These are phyloP conservation scores for Corella eumyota DNA, from an alignment of 23 tunicate genomes.

Conservation along the genomic window DNA sequence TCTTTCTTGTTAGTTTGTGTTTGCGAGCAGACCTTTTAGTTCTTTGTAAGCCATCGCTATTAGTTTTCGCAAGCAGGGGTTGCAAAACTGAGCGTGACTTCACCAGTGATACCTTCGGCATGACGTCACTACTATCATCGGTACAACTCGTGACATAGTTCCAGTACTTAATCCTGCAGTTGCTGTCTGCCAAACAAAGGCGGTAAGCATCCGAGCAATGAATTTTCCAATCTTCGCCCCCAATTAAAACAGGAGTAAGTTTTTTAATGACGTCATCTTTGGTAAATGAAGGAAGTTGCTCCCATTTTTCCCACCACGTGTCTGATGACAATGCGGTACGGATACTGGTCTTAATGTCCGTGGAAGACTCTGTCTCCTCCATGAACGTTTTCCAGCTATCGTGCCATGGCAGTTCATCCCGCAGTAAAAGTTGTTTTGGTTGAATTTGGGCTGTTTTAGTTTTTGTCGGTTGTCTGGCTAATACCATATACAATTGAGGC, in stretches of 20 bases:
- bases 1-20: neutral
- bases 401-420: no score
- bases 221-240: conserved; percentile 12
- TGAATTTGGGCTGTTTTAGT: no score
- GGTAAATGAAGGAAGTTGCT: conserved; percentile 17
- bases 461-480: no score
- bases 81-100: no score
- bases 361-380: neutral
- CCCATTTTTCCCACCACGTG: conserved; percentile 43
- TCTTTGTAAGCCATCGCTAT: no score
- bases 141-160: conserved; percentile 42
- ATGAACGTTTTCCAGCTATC: conserved; percentile 8
- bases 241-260: conserved; percentile 22
- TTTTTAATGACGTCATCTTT: conserved; percentile 21
- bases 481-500: no score
- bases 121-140: neutral
- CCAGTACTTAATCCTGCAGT: conserved; percentile 46
- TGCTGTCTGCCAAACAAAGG: conserved; percentile 55
- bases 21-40: neutral
- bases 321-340: conserved; percentile 12
- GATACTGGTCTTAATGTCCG: conserved; percentile 10
- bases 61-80: no score
- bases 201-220: conserved; percentile 54
- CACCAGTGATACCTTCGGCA: neutral
- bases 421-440: no score